Conservation (phyloP, 2,113 vertebrate genomes). For the Gallinago media region DNA sequence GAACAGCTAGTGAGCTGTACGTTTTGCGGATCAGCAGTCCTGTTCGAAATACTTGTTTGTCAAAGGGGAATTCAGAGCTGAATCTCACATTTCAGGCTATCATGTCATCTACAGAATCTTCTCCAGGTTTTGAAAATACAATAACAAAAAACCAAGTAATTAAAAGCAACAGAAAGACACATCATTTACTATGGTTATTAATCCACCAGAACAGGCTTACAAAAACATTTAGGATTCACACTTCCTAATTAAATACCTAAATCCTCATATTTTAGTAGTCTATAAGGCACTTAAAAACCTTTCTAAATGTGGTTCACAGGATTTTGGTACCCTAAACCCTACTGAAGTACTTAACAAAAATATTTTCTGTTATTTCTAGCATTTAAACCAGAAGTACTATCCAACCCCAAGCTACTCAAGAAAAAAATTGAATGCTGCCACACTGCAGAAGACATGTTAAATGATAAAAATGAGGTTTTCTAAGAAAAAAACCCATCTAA, state of each 20-base stretch:
- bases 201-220: not conserved
- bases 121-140: not conserved
- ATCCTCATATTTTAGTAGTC: not conserved
- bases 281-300: not conserved
- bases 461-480: not conserved
- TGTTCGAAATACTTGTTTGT: not conserved
- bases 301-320: not conserved
- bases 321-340: not conserved
- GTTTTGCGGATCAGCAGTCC: not conserved
- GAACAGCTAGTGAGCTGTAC: not conserved
- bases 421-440: not conserved
- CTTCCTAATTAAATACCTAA: not conserved
- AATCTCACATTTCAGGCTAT: not conserved
- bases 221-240: not conserved
- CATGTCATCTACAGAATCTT: not conserved
- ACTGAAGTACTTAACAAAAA: not conserved
- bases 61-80: not conserved
- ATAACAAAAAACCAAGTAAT: not conserved
- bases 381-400: not conserved
- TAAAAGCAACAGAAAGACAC: not conserved
- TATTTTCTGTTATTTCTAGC: not conserved
- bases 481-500: not conserved
- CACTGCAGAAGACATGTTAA: not conserved
- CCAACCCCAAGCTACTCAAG: not conserved
- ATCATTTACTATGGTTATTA: not conserved